These are phyloP conservation scores for Apamea anceps DNA, from an alignment of 2,888 invertebrate species.

Conservation along the genomic window DNA sequence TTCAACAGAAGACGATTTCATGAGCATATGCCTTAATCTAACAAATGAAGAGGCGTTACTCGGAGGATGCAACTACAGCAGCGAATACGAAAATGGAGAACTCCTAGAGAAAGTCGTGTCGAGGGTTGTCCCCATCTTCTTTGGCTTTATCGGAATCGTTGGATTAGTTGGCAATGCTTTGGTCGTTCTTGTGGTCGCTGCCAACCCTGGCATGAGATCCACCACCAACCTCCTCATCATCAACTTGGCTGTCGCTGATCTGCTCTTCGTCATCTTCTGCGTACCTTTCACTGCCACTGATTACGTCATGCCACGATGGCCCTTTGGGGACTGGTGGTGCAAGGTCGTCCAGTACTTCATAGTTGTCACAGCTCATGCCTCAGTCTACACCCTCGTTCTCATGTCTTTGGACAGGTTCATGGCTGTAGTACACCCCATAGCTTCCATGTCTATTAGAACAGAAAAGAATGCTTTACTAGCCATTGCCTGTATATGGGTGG, in stretches of 20 bases:
- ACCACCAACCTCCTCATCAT: slow-evolving; percentile 98
- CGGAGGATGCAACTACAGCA: slow-evolving; percentile 83
- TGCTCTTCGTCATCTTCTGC: slow-evolving; percentile 97
- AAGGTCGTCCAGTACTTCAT: slow-evolving; percentile 97
- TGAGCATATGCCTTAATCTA: slow-evolving; percentile 84
- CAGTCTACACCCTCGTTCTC: slow-evolving; percentile 97
- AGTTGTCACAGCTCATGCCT: slow-evolving; percentile 97
- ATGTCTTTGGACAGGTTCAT: slow-evolving; percentile 98
- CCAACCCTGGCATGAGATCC: slow-evolving; percentile 97
- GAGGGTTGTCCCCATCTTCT: slow-evolving; percentile 94
- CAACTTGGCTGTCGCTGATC: slow-evolving; percentile 96
- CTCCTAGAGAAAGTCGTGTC: slow-evolving; percentile 92
- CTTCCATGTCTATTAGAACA: slow-evolving; percentile 96
- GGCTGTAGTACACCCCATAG: slow-evolving; percentile 98
- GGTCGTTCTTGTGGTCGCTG: slow-evolving; percentile 96
- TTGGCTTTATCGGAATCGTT: slow-evolving; percentile 95
- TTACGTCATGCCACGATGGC: slow-evolving; percentile 96
- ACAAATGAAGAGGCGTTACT: slow-evolving; percentile 81
- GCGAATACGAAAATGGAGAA: slow-evolving; percentile 87
- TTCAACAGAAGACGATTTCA: slow-evolving; percentile 84
- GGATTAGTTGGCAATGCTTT: slow-evolving; percentile 97
- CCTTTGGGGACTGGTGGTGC: slow-evolving; percentile 97
- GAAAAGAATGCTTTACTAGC: slow-evolving; percentile 95
- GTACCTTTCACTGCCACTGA: slow-evolving; percentile 98
- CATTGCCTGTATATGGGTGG: slow-evolving; percentile 94